These are phyloP conservation scores for Meloidogyne chitwoodi DNA, from an alignment of 1,140 invertebrate genomes.

Conservation along the genomic window DNA sequence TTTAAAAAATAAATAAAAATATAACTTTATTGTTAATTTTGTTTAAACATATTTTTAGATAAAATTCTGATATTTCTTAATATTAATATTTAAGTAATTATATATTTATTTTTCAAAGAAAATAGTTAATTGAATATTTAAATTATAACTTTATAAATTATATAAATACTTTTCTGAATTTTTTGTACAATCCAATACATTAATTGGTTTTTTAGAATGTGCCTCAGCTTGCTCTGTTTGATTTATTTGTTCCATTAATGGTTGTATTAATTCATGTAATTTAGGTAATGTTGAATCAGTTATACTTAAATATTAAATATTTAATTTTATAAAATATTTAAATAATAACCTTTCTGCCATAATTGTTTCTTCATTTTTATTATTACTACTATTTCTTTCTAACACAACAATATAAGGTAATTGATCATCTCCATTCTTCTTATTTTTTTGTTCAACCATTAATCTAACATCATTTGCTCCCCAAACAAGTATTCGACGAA, in stretches of 20 bases:
- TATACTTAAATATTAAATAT: not conserved
- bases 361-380: constrained; percentile 10
- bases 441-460: constrained; percentile 41
- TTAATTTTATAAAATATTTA: too few species aligned
- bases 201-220: constrained; percentile 8
- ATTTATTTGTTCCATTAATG: constrained; percentile 14
- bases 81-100: too few species aligned
- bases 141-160: too few species aligned
- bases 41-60: not conserved
- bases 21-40: not conserved
- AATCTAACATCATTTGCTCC: constrained; percentile 26
- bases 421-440: constrained; percentile 18
- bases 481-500: constrained; percentile 25
- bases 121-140: too few species aligned
- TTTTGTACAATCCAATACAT: constrained; percentile 34
- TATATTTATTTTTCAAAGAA: too few species aligned
- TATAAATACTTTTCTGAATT: constrained; percentile 35
- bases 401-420: constrained; percentile 53
- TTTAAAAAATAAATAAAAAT: constrained; percentile 8
- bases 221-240: constrained; percentile 19
- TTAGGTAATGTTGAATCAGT: constrained; percentile 5
- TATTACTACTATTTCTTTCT: too few species aligned
- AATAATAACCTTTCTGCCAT: constrained; percentile 15
- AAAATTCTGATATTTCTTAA: too few species aligned
- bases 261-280: constrained; percentile 5